Evolutionary conservation across 2,797 vertebrate genomes (phyloP).

Genomic region (Liparis tanakae): DNA sequence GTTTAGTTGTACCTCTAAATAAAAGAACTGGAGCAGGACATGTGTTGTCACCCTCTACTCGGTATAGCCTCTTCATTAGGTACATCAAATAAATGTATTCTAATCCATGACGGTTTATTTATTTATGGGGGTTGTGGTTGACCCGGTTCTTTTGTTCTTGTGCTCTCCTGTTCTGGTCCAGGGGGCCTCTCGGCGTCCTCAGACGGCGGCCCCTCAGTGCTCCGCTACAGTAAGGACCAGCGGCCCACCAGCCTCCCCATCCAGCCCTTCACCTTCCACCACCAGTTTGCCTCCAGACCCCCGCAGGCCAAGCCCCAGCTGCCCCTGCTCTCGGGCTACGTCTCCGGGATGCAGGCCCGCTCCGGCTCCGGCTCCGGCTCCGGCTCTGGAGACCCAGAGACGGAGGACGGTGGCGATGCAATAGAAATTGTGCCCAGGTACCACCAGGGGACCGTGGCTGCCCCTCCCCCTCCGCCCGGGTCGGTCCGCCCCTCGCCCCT

Average conservation of each 20-base stretch:
- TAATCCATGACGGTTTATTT: neutral
- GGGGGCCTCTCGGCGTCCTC: conserved; percentile 76
- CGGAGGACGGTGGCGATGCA: conserved; percentile 59
- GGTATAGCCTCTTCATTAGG: too few species aligned
- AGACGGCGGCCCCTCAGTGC: conserved; percentile 83
- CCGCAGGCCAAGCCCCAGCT: conserved; percentile 85
- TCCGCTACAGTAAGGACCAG: conserved; percentile 97
- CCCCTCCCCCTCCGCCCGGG: conserved; percentile 72
- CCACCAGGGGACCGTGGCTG: conserved; percentile 20
- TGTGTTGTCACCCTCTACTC: too few species aligned
- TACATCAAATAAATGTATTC: too few species aligned
- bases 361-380: conserved; percentile 60
- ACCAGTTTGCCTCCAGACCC: conserved; percentile 88
- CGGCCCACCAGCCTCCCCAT: conserved; percentile 96
- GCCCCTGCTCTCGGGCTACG: conserved; percentile 88
- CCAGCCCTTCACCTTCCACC: conserved; percentile 97
- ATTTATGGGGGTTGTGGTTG: too few species aligned
- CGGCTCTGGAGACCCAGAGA: conserved; percentile 61
- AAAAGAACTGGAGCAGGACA: too few species aligned
- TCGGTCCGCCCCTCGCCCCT: conserved; percentile 90
- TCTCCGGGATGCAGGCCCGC: conserved; percentile 87
- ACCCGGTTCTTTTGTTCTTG: neutral
- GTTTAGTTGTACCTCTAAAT: too few species aligned
- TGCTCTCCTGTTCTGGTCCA: conserved; percentile 41
- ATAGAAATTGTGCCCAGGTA: conserved; percentile 49